Percentiles rank a stretch among this genome's conserved stretches.
phyloP scores from a whole-genome alignment of 2,888 invertebrate genomes.

The Drosophila limbata region DNA sequence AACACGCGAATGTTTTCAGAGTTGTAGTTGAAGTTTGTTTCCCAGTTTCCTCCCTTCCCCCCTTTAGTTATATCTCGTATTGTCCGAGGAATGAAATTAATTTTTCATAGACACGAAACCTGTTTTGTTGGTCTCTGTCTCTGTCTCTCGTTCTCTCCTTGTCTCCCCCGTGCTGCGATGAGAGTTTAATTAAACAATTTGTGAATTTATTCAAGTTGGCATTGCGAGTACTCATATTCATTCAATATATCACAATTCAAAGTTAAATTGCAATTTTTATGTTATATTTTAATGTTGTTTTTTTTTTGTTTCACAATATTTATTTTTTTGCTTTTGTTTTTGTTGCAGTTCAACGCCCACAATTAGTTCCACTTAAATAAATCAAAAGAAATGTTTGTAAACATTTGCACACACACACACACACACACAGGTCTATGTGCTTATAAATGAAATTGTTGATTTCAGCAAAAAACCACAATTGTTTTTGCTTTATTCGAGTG shows the following conservation, averaged over 20 bases:
- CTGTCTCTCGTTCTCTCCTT: slow-evolving; percentile 2
- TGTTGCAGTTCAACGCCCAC: slow-evolving; percentile 77
- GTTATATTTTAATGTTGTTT: slow-evolving; percentile 31
- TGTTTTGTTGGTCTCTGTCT: slow-evolving; percentile 1
- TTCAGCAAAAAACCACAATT: slow-evolving; percentile 63
- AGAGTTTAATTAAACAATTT: slow-evolving; percentile 74
- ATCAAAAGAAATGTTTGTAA: slow-evolving; percentile 75
- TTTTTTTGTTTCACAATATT: slow-evolving; percentile 3
- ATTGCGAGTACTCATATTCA: slow-evolving; percentile 19
- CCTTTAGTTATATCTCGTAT: slow-evolving; percentile 27
- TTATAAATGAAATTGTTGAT: slow-evolving; percentile 39
- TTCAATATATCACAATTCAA: slow-evolving; percentile 47
- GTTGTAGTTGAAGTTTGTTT: slow-evolving; percentile 12
- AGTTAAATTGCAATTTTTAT: slow-evolving; percentile 44
- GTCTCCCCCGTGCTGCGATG: slow-evolving; percentile 36
- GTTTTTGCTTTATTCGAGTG: slow-evolving; percentile 52
- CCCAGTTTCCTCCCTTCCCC: neutral
- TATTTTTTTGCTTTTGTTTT: slow-evolving; percentile 26
- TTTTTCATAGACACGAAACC: slow-evolving; percentile 70
- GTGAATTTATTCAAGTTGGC: slow-evolving; percentile 28
- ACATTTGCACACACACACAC: slow-evolving; percentile 54
- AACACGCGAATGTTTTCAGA: slow-evolving; percentile 60
- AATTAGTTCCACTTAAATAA: slow-evolving; percentile 81
- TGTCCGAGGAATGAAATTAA: slow-evolving; percentile 63
- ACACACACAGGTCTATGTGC: slow-evolving; percentile 16